Base-by-base conservation (phyloP, 2,888 invertebrate genomes). In the Drosophila kanekoi region DNA sequence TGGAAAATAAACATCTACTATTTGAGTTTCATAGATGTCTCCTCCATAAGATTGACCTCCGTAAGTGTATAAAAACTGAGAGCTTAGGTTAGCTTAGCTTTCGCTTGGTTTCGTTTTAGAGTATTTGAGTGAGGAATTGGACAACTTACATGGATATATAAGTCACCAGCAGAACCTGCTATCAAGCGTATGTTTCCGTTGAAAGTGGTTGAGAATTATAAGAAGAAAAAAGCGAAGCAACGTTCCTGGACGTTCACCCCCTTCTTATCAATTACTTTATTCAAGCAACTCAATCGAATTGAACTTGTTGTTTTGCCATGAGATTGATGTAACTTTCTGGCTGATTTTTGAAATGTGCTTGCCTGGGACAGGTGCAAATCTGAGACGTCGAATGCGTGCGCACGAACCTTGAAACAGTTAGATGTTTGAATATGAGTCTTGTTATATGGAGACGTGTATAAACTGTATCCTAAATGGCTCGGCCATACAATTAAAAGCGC, bases 401-500 rank as follows among this genome's bases (percentile, higher is more conserved):
- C 73, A 73, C 73, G 73, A 78, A 48, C 18, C 41, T 13, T 44
- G 11, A 53, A 41, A 73, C 78, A 78, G 78, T 72, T 78, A 74
- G 66, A 72, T 56, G 63, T 20, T 32, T 47, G 14, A 5, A 11
- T 43, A 40, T 66, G 32, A 51, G 38, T 63, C 48, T 48, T 38
- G 6, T 16, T 52, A 28, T 51, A 40, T 18, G 40, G 10, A 14
- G 59, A 69, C 53, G 76, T 77, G 69, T 68, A 63, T 76, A 69
- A 67, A 69, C 57, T 71, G 77, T 77, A 80, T 80, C 89, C 89
- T 71, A 80, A 88, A 82, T 73, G 66, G 87, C 53, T 47, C 51
- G 41, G 43, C 54, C 64, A 58, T 56, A 69, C 79, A 60, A 82
- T 88, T 83, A 79, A 77, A 79, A 72, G 69, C 77, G 61, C 63